Evolutionary conservation across 2,113 vertebrate species (phyloP), one percentile per base, ranked within the genome.

Genomic region (Lates calcarifer): DNA sequence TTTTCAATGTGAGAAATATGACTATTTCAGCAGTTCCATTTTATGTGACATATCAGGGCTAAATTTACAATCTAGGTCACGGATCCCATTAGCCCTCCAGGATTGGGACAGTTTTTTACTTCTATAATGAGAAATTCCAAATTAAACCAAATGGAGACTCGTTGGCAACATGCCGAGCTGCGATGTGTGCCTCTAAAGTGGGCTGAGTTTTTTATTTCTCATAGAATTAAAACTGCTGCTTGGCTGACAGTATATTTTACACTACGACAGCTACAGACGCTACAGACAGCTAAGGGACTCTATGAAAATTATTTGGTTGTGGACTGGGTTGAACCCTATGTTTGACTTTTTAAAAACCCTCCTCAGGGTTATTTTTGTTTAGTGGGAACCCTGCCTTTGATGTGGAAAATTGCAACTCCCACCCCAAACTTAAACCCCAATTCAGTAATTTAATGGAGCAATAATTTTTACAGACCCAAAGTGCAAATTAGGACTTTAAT

Each of bases 11-110:
- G 51, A 81, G 64, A 70, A 80, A 84, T 80, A 81, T 84, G 76
- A 82, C 84, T 74, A 49, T 83, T 87, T 81, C 72, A 74, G 81
- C 82, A 41, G 86, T 92, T 91, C 66, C 63, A 67, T 90, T 90
- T 84, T 87, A 82, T 78, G 82, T 84, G 55, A 90, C 83, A 71
- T 73, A 86, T 87, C 76, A 51, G 47, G 26, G 68, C 72, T 87
- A 91, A 92, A 94, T 91, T 91, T 90, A 91, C 79, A 87, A 89
- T 93, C 82, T 88, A 53, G 88, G 93, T 89, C 91, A 71, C 77
- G 79, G 89, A 92, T 92, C 91, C 87, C 86, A 90, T 94, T 94
- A 91, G 75, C 63, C 81, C 82, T 88, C 65, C 77, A 79, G 79
- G 87, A 91, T 51, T 82, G 71, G 82, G 82, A 80, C 69, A 64